phyloP scores from a whole-genome alignment of 2,797 vertebrate genomes.

The Sebastes hubbsi region DNA sequence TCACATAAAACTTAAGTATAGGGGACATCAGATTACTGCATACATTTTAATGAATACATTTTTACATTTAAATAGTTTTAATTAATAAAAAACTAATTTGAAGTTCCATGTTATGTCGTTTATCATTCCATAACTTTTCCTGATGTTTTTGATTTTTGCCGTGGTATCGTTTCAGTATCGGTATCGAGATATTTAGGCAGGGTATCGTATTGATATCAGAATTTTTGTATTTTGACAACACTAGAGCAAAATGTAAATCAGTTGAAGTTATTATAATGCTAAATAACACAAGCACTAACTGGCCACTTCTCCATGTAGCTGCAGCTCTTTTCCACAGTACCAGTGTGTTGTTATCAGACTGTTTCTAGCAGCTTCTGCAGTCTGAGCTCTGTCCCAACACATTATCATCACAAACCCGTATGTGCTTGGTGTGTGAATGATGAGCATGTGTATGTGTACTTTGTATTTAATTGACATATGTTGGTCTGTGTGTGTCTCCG shows the following conservation, averaged over 20 bases:
- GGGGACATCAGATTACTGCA: too few species aligned
- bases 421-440: neutral
- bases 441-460: neutral
- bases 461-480: neutral
- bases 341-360: neutral
- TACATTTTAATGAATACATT: too few species aligned
- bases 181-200: too few species aligned
- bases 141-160: too few species aligned
- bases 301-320: rapidly evolving
- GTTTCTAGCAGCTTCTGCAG: constrained; percentile 27
- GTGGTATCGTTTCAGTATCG: too few species aligned
- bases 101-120: too few species aligned
- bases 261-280: neutral
- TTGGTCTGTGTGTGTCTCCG: neutral
- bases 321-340: neutral
- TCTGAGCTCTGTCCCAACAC: constrained; percentile 18
- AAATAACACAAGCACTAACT: neutral
- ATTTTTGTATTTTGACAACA: too few species aligned
- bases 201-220: too few species aligned
- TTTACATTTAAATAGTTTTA: too few species aligned
- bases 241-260: neutral
- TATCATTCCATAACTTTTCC: too few species aligned
- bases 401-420: constrained; percentile 5
- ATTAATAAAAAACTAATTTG: too few species aligned
- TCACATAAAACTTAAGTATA: too few species aligned